Evolutionary conservation across 1,140 invertebrate species (phyloP).

Genomic region (Drosophila trapezifrons): DNA sequence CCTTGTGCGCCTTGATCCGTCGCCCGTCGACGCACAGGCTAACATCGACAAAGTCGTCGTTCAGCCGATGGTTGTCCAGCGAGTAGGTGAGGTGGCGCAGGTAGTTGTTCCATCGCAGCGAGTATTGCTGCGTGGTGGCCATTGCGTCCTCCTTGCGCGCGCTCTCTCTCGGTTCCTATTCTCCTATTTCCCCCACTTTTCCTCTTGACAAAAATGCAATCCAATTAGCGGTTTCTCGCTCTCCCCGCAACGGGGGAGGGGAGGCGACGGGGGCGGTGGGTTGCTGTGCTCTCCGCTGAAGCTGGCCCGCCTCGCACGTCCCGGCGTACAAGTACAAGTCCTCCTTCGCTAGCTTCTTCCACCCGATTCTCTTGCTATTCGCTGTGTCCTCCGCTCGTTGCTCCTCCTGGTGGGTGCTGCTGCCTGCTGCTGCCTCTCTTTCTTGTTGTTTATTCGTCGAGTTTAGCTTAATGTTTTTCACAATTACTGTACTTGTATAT

Average conservation of each 20-base stretch:
- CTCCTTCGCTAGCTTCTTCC: not conserved
- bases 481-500: constrained; percentile 17
- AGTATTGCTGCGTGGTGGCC: constrained; percentile 87
- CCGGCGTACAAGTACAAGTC: constrained; percentile 13
- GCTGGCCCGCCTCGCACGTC: constrained; percentile 8
- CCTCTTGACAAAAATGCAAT: constrained; percentile 16
- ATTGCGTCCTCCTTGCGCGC: constrained; percentile 42
- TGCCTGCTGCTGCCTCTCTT: not conserved
- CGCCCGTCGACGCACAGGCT: constrained; percentile 93
- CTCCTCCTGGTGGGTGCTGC: not conserved
- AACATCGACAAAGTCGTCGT: constrained; percentile 93
- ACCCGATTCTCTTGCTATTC: not conserved
- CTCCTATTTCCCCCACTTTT: not conserved
- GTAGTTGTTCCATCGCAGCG: constrained; percentile 91
- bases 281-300: constrained; percentile 2
- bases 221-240: constrained; percentile 35
- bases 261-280: constrained; percentile 7
- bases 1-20: constrained; percentile 92
- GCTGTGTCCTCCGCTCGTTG: not conserved
- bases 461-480: constrained; percentile 14
- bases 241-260: constrained; percentile 17
- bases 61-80: constrained; percentile 90
- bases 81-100: constrained; percentile 90
- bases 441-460: constrained; percentile 14
- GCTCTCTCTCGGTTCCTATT: not conserved